phyloP scores from a whole-genome alignment of 2,888 invertebrate genomes.

The Drosophila maculinotata region DNA sequence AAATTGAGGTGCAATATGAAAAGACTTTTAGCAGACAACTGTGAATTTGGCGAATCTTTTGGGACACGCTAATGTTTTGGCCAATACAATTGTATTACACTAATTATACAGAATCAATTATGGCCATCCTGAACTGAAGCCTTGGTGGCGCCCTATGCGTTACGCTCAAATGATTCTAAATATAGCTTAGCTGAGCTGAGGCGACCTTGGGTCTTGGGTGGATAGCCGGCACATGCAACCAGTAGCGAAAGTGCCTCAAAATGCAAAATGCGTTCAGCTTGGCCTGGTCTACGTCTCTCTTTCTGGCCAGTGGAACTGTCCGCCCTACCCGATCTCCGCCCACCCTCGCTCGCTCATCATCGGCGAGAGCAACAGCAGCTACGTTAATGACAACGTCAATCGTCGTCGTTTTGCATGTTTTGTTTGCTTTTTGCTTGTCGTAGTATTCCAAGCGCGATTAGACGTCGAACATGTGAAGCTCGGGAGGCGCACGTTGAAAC shows the following conservation, averaged over 20 bases:
- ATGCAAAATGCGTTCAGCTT: constrained; percentile 39
- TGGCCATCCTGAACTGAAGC: constrained; percentile 17
- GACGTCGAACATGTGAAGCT: constrained; percentile 84
- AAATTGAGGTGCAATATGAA: not conserved
- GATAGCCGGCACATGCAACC: constrained; percentile 56
- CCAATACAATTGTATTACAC: not conserved
- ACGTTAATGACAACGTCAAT: constrained; percentile 62
- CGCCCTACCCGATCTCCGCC: not conserved
- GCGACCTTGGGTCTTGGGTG: constrained; percentile 55
- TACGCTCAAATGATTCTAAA: constrained; percentile 66
- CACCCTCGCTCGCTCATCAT: constrained; percentile 1
- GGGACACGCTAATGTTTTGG: not conserved
- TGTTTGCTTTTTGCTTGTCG: constrained; percentile 36
- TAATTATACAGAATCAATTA: constrained; percentile 12
- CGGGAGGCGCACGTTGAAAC: constrained; percentile 51
- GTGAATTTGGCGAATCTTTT: not conserved
- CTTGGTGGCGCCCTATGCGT: constrained; percentile 24
- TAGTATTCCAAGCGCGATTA: constrained; percentile 84
- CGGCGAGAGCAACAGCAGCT: constrained; percentile 15
- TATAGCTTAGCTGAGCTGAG: constrained; percentile 42
- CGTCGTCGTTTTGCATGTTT: constrained; percentile 38
- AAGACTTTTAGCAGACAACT: constrained; percentile 14
- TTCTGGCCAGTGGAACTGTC: constrained; percentile 14
- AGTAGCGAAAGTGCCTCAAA: constrained; percentile 65
- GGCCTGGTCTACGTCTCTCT: constrained; percentile 10